A percentile compares a stretch with the other conserved stretches of the same genome.
Evolutionary conservation across 2,797 vertebrate species (phyloP).

Genomic region (Labroides dimidiatus): DNA sequence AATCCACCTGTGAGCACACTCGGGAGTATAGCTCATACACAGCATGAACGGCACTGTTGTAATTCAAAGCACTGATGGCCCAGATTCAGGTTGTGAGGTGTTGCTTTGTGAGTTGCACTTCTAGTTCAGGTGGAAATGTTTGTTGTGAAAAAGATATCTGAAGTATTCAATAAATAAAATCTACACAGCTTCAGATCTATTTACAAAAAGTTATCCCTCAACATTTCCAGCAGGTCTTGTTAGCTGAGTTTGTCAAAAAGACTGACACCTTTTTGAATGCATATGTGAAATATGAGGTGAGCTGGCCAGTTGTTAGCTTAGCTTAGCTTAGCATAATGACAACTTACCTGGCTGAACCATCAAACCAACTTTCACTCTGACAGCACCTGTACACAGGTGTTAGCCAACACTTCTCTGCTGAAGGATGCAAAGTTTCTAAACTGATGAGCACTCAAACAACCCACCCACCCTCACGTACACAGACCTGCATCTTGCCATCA

Average conservation of each 20-base stretch:
- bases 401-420: conserved; percentile 26
- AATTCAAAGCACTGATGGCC: neutral
- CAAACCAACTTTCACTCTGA: neutral
- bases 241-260: neutral
- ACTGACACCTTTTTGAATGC: no score
- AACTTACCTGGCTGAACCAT: neutral
- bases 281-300: no score
- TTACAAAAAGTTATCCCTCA: neutral
- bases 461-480: conserved; percentile 10
- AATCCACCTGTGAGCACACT: neutral
- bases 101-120: neutral
- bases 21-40: no score
- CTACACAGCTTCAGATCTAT: neutral
- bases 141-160: neutral
- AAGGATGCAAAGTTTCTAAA: conserved; percentile 14
- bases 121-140: no score
- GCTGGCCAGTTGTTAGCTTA: neutral
- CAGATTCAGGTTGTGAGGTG: neutral
- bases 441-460: conserved; percentile 9
- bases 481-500: conserved; percentile 29
- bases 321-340: neutral
- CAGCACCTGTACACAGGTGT: conserved; percentile 26
- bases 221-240: no score
- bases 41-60: neutral
- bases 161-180: neutral